Base-by-base conservation (phyloP, 1,140 invertebrate genomes). In the Cyrtorhinus lividipennis region DNA sequence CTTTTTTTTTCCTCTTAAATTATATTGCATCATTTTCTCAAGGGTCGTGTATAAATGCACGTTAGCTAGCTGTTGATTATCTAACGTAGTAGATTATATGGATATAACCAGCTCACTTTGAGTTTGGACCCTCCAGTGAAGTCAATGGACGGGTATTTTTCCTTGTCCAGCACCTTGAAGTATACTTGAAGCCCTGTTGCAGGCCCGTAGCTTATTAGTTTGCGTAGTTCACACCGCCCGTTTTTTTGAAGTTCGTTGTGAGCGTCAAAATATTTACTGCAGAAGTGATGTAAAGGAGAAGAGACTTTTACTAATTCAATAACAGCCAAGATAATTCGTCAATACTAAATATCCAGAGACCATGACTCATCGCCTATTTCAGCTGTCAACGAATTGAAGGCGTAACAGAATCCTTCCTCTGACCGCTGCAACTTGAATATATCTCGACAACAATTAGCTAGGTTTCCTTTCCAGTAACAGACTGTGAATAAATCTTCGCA, bases 391-490 rank as follows among this genome's bases (percentile, higher is more conserved):
- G 69, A 71, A 58, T 71, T 73, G 59, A 73, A 72, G 1, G 71
- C 69, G 60, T 70, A 73, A 45, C 72, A 73, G 45, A 72, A 72
- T 10, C 72, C 72, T 38, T 69, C 67, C 62, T 73, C 71, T 1
- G 71, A 69, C 63, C 68, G 67, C 38, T 71, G 68, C 10, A 70
- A 27, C 13, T 66, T 57, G 44, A 73, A 72, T n/a, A 72, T 56
- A 1, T 69, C 64, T 23, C 10, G 13, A 53, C 66, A 69, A 64
- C 72, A 73, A 23, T 70, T 66, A 20, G 64, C 61, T 24, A 26
- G 23, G 20, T 67, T 57, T 0, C 70, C 72, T 45, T 71, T 67
- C 72, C 72, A 73, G 46, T 48, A 68, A 63, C 72, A 73, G 20
- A 62, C 53, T 13, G 65, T 30, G 60, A 73, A 68, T 15, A 72